Conservation (phyloP, 2,888 invertebrate genomes). For the Agrochola macilenta region DNA sequence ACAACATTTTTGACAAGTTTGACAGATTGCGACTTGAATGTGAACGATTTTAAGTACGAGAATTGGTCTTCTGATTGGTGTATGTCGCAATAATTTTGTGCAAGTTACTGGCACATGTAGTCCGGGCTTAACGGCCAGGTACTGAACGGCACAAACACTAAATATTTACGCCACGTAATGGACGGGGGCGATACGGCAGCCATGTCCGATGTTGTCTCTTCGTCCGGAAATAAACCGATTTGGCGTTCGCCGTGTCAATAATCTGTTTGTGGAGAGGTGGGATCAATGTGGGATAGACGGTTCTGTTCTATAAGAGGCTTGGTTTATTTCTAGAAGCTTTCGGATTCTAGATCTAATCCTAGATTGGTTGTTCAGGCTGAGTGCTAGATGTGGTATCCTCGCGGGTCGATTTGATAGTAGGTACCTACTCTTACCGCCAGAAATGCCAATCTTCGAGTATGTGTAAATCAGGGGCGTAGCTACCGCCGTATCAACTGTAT, state of each 20-base stretch:
- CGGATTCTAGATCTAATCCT: not conserved
- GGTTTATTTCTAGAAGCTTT: not conserved
- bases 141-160: constrained; percentile 30
- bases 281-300: not conserved
- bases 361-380: not conserved
- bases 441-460: not conserved
- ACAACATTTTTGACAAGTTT: no score
- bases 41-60: no score
- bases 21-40: no score
- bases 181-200: constrained; percentile 24
- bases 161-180: constrained; percentile 57
- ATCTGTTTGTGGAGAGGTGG: constrained; percentile 14
- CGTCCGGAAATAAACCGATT: constrained; percentile 61
- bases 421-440: not conserved
- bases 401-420: not conserved
- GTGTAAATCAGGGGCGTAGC: no score
- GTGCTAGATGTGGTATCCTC: not conserved
- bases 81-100: no score
- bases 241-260: constrained; percentile 38
- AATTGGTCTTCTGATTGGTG: no score
- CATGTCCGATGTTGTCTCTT: constrained; percentile 38
- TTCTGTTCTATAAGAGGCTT: not conserved
- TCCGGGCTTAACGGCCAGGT: no score
- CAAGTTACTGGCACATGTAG: no score
- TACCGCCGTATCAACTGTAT: no score